Evolutionary conservation across 1,140 invertebrate species (phyloP).

Genomic region (Plodia interpunctella): DNA sequence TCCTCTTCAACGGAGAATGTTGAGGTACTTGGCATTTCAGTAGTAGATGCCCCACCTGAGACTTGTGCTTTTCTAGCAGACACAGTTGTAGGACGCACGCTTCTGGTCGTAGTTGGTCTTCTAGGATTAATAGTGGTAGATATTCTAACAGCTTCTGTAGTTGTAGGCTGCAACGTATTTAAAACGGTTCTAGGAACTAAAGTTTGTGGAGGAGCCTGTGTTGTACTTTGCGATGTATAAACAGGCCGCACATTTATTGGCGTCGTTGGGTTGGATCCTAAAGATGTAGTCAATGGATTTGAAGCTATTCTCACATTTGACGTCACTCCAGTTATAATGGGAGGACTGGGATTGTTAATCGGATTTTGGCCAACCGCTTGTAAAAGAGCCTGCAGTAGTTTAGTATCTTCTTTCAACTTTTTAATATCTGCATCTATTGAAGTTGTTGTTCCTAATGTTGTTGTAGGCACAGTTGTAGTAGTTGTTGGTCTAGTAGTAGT

Average conservation of each 20-base stretch:
- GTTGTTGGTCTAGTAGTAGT: slow-evolving; percentile 27
- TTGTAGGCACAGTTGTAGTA: slow-evolving; percentile 15
- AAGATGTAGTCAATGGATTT: slow-evolving; percentile 51
- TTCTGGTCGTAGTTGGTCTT: slow-evolving; percentile 28
- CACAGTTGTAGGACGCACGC: slow-evolving; percentile 24
- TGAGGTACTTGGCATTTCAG: slow-evolving; percentile 64
- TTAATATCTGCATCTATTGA: slow-evolving; percentile 37
- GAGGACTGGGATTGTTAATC: slow-evolving; percentile 41
- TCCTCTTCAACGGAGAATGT: slow-evolving; percentile 76
- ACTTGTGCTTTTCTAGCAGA: slow-evolving; percentile 25
- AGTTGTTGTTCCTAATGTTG: slow-evolving; percentile 7
- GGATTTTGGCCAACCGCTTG: slow-evolving; percentile 41
- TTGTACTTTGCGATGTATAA: slow-evolving; percentile 39
- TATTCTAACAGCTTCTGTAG: slow-evolving; percentile 53
- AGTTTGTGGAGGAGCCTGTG: slow-evolving; percentile 33
- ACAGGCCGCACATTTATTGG: slow-evolving; percentile 54
- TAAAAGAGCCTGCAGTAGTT: slow-evolving; percentile 45
- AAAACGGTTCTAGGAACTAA: slow-evolving; percentile 43
- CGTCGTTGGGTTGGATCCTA: slow-evolving; percentile 57
- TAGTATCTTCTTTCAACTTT: slow-evolving; percentile 48
- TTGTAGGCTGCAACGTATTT: slow-evolving; percentile 53
- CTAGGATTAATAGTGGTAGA: slow-evolving; percentile 54
- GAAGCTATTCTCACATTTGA: slow-evolving; percentile 65
- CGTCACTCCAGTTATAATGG: slow-evolving; percentile 57
- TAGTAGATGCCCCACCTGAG: slow-evolving; percentile 38